Base-by-base conservation (phyloP, 2,888 invertebrate genomes). In the Yponomeuta plumbellus region DNA sequence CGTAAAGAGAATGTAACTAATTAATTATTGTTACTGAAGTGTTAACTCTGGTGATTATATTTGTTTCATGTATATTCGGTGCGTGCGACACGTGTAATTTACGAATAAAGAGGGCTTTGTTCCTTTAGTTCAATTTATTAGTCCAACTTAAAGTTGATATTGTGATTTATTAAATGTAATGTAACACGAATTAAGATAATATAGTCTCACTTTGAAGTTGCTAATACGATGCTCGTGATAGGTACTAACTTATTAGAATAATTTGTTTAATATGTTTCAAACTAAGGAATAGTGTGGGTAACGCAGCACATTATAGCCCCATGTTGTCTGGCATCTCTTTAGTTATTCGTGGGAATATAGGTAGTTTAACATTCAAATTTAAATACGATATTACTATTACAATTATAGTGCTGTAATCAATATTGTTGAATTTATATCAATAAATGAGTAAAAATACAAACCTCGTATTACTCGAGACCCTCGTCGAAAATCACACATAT, bases 91-190 rank as follows among this genome's bases (percentile, higher is more conserved):
- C 84, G 80, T 76, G 74, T 75, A 80, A 72, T 74, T 78, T 78
- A 77, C 68, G 78, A 52, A 68, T 67, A 39, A 65, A 82, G 70
- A 74, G 70, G 81, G 79, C 76, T 83, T 80, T 81, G 85, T 86
- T 85, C 85, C 84, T 86, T 86, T 77, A 76, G 74, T 78, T 76
- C 71, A 73, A 74, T 73, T 34, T 74, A 78, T 82, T 86, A 86
- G 80, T 80, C 85, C 88, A 86, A 88, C 90, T 90, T 68, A 85
- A 89, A 90, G 90, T 90, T 91, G 90, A 76, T 85, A 84, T 86
- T 90, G 90, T 90, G 89, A 89, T 91, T 88, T 88, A 85, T 84
- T 80, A 77, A 76, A 74, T 76, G 78, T 78, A 76, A 74, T 75
- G 77, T 78, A 84, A 81, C 85, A 87, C 82, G 85, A 85, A 84